phyloP scores from a whole-genome alignment of 2,888 invertebrate species.

The Pseudeuparius sepicola region DNA sequence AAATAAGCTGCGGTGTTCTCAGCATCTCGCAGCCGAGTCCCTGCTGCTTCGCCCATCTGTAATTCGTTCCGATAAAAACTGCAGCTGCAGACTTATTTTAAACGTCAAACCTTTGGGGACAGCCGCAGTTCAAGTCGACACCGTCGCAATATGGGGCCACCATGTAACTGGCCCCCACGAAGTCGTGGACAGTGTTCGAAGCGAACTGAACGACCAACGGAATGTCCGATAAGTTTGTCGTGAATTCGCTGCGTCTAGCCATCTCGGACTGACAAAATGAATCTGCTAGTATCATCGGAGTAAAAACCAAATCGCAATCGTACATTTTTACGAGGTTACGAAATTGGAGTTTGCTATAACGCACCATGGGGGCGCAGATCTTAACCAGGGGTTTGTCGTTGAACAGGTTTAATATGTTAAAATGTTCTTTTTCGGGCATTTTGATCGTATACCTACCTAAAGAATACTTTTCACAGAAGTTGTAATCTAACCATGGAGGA shows the following conservation, averaged over 20 bases:
- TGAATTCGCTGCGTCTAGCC: conserved; percentile 76
- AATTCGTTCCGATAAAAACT: too few species aligned
- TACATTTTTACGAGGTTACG: conserved; percentile 66
- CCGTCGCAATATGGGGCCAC: conserved; percentile 76
- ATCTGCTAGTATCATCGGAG: conserved; percentile 95
- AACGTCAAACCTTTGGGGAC: conserved; percentile 89
- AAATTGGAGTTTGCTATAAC: conserved; percentile 81
- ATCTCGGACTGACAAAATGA: conserved; percentile 83
- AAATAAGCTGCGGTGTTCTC: conserved; percentile 71
- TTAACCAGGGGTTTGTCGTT: conserved; percentile 53
- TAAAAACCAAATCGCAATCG: conserved; percentile 81
- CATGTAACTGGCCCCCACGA: conserved; percentile 75
- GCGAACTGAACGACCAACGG: conserved; percentile 95
- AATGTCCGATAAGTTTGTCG: conserved; percentile 48
- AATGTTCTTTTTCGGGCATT: too few species aligned
- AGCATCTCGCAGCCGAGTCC: conserved; percentile 82
- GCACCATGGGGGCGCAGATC: conserved; percentile 92
- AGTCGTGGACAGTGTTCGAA: conserved; percentile 71
- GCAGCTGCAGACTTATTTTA: too few species aligned
- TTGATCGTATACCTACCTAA: too few species aligned
- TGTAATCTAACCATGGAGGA: too few species aligned
- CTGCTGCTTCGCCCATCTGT: conserved; percentile 91
- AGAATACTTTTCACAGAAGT: too few species aligned
- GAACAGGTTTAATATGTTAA: conserved; percentile 57
- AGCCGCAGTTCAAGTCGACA: conserved; percentile 94